A percentile compares a stretch with the other conserved stretches of the same genome.
These are phyloP conservation scores for Actinopyga echinites DNA, from an alignment of 53 echinoderm and acorn worm species.

Conservation along the genomic window DNA sequence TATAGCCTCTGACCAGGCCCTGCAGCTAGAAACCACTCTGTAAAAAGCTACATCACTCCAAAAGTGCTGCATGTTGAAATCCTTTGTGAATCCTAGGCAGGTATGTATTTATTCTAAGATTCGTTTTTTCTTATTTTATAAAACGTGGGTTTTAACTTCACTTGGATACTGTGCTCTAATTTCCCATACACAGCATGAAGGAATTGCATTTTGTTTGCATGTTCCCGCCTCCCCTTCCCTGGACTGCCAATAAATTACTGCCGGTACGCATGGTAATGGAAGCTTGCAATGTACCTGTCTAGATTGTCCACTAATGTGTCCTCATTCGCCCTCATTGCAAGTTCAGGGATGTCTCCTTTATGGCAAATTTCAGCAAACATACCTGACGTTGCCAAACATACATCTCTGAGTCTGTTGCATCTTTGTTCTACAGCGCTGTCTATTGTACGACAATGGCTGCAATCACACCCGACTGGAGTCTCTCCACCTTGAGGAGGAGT, in stretches of 20 bases:
- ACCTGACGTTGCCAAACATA: conserved; percentile 1
- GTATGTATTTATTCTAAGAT: no score
- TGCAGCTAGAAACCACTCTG: no score
- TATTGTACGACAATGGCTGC: background rate
- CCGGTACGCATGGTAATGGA: conserved; percentile 34
- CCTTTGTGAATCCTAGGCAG: background rate
- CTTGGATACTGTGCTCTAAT: conserved; percentile 40
- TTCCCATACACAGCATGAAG: conserved; percentile 52
- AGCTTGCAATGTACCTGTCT: conserved; percentile 10
- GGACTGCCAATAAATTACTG: conserved; percentile 56
- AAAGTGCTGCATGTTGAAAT: conserved; percentile 10
- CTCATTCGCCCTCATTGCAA: conserved; percentile 41
- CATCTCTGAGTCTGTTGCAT: background rate
- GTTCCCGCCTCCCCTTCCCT: conserved; percentile 35
- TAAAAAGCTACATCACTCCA: conserved; percentile 7
- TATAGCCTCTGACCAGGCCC: no score
- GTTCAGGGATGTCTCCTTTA: background rate
- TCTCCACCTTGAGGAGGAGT: background rate
- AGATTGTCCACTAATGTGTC: conserved; percentile 37
- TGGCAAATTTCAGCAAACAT: background rate
- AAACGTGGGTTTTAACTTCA: no score
- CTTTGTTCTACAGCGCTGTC: background rate
- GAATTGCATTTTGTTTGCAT: conserved; percentile 26
- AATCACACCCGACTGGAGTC: background rate
- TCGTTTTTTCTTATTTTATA: no score